Base-by-base conservation (phyloP, 2,888 invertebrate genomes). In the Crocallis elinguaria region DNA sequence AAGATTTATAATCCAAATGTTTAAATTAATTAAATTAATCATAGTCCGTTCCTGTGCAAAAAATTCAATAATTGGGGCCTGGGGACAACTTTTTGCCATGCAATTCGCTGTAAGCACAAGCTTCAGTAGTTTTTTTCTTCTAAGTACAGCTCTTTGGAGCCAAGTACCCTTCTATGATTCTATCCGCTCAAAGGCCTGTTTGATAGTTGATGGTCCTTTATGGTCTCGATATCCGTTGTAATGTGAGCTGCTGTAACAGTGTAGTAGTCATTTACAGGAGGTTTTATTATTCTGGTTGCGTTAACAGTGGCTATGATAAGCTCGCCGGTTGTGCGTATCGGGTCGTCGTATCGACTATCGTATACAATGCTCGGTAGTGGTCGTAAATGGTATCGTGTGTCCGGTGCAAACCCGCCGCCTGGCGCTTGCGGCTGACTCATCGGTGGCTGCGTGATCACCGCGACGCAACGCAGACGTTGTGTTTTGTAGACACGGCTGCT, bases 301-400 rank as follows among this genome's bases (percentile, higher is more conserved):
- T 21, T 53, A 57, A 61, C 69, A 65, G 70, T 71, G 72, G 75
- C 68, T 58, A 58, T 60, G 69, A 75, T 77, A 77, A 75, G 68
- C 60, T 60, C 53, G 46, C 42, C 46, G 55, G 32, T 52, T 57
- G 52, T 41, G 50, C 45, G 44, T 64, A 51, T 55, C 39, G 50
- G 39, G 60, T 57, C 52, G 51, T 63, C 63, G 61, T 45, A 25
- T 44, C n/a, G n/a, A n/a, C n/a, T n/a, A n/a, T n/a, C 19, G 32
- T 49, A 59, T 61, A 79, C 73, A 76, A 77, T 74, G 72, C 69
- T 64, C 66, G 45, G 68, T 66, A 60, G 67, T 63, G 60, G 60
- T 67, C 69, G 67, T 73, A 73, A 73, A 77, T 67, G 76, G 77
- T 74, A 73, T 80, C 67, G 74, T 23, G 67, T 78, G 73, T 77